phyloP scores from a whole-genome alignment of 2,797 vertebrate genomes.

The Aplochiton taeniatus region DNA sequence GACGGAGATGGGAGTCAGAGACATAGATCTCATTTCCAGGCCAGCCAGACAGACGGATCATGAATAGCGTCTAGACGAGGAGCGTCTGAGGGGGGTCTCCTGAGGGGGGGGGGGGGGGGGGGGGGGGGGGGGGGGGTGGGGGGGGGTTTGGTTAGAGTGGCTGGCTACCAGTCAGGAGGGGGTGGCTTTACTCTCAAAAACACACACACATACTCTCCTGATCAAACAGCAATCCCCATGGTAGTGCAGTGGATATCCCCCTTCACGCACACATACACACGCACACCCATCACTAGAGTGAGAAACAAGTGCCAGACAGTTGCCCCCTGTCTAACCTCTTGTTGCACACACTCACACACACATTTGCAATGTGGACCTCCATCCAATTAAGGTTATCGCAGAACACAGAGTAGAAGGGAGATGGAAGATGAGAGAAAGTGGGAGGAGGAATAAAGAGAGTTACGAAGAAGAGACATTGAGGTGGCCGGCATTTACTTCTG shows the following conservation, averaged over 20 bases:
- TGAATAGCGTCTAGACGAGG: slow-evolving; percentile 30
- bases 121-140: background rate
- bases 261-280: background rate
- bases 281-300: background rate
- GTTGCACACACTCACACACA: too few species aligned
- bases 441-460: too few species aligned
- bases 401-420: too few species aligned
- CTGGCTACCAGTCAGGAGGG: too few species aligned
- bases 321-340: background rate
- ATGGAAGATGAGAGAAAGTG: too few species aligned
- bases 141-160: background rate
- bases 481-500: background rate
- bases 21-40: background rate
- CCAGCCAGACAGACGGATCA: slow-evolving; percentile 19
- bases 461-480: too few species aligned
- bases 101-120: too few species aligned
- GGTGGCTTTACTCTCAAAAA: too few species aligned
- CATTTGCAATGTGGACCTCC: background rate
- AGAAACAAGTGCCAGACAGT: slow-evolving; percentile 3
- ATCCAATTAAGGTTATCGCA: too few species aligned
- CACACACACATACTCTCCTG: background rate
- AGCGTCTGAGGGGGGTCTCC: slow-evolving; percentile 6
- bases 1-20: background rate
- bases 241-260: background rate
- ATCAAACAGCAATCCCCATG: slow-evolving; percentile 1